Conservation (phyloP, 2,888 invertebrate genomes). For the Sisyra nigra region DNA sequence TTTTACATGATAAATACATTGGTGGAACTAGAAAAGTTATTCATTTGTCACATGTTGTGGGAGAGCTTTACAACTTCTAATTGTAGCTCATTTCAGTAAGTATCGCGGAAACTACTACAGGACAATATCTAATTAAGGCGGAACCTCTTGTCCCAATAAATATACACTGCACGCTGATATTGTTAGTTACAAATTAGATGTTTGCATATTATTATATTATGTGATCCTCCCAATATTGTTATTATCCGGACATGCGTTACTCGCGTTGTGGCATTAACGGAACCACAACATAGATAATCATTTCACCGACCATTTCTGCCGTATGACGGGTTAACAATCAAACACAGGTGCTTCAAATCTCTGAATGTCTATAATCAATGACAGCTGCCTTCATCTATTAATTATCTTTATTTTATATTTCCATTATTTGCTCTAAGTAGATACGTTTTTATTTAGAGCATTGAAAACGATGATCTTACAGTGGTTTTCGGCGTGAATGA, state of each 20-base stretch:
- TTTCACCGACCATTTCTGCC: no score
- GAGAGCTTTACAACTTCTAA: not conserved
- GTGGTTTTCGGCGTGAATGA: no score
- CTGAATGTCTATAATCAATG: not conserved
- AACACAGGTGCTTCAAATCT: slow-evolving; percentile 2
- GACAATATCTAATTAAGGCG: slow-evolving; percentile 7
- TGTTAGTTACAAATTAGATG: slow-evolving; percentile 7
- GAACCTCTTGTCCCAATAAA: slow-evolving; percentile 7
- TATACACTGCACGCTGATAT: slow-evolving; percentile 7
- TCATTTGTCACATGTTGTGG: not conserved
- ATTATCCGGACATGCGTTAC: not conserved
- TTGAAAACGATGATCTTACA: no score
- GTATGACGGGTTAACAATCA: not conserved
- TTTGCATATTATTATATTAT: not conserved
- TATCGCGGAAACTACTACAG: not conserved
- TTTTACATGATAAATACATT: no score
- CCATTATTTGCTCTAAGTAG: no score
- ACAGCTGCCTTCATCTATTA: not conserved
- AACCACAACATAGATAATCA: not conserved
- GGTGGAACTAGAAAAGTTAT: not conserved
- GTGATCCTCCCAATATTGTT: slow-evolving; percentile 4
- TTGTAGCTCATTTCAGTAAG: slow-evolving; percentile 2
- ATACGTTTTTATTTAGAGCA: no score
- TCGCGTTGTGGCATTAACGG: not conserved
- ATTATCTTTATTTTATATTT: no score